Evolutionary conservation across 2,888 invertebrate species (phyloP).

Genomic region (Ferdinandea cuprea): DNA sequence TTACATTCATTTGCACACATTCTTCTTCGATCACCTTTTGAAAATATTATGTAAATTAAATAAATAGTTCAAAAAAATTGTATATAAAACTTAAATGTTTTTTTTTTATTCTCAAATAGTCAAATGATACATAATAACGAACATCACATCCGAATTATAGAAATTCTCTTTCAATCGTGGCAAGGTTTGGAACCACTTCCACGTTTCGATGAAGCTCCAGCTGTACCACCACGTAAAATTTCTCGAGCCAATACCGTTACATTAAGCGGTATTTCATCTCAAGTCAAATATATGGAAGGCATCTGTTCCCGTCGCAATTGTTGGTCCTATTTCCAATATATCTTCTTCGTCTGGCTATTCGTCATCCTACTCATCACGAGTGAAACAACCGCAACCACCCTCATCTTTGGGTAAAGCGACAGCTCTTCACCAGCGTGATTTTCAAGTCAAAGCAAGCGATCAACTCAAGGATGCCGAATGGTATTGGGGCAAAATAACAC

Average conservation of each 20-base stretch:
- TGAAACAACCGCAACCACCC: slow-evolving; percentile 11
- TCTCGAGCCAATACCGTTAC: slow-evolving; percentile 80
- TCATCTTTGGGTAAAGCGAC: slow-evolving; percentile 37
- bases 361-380: slow-evolving; percentile 33
- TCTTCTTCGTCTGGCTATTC: background rate
- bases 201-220: slow-evolving; percentile 86
- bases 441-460: slow-evolving; percentile 55
- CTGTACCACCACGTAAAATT: slow-evolving; percentile 86
- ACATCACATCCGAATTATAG: slow-evolving; percentile 88
- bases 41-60: slow-evolving; percentile 87
- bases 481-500: slow-evolving; percentile 98
- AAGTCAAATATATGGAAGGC: slow-evolving; percentile 48
- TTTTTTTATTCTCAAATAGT: too few species aligned
- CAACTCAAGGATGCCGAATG: slow-evolving; percentile 86
- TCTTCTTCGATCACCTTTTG: slow-evolving; percentile 90
- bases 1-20: slow-evolving; percentile 89
- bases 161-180: slow-evolving; percentile 87
- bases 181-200: slow-evolving; percentile 88
- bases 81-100: too few species aligned
- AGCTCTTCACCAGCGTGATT: slow-evolving; percentile 22
- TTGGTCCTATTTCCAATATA: background rate
- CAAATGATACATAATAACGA: slow-evolving; percentile 90
- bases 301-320: slow-evolving; percentile 45
- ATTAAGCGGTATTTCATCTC: background rate
- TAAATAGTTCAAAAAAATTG: too few species aligned